Conservation (phyloP, 1,140 invertebrate species). For the Zaprionus camerounensis region DNA sequence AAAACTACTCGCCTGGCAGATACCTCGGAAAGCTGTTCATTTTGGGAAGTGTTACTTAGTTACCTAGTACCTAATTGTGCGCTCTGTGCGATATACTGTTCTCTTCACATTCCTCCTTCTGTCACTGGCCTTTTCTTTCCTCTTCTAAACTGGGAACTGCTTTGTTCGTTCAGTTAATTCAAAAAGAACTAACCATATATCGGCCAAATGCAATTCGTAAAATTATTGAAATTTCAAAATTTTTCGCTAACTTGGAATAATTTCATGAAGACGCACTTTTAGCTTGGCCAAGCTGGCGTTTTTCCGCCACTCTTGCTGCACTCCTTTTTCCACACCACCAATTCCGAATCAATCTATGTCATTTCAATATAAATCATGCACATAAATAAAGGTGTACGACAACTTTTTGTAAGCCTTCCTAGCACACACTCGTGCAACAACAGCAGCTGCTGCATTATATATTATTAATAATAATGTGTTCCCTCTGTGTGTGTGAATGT, state of each 20-base stretch:
- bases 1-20: too few relatives aligned
- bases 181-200: too few relatives aligned
- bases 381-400: conserved; percentile 62
- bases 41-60: too few relatives aligned
- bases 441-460: conserved; percentile 65
- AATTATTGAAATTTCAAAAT: not conserved
- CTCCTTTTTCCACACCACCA: conserved; percentile 67
- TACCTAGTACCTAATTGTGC: too few relatives aligned
- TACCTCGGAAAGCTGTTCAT: too few relatives aligned
- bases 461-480: conserved; percentile 62
- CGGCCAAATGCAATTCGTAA: too few relatives aligned
- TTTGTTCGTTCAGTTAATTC: too few relatives aligned
- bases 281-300: not conserved
- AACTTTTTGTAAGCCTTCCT: conserved; percentile 40
- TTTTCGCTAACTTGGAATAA: not conserved
- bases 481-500: conserved; percentile 12
- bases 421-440: conserved; percentile 25
- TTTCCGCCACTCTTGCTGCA: conserved; percentile 28
- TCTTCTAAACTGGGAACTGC: too few relatives aligned
- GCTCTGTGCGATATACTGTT: too few relatives aligned
- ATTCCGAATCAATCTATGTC: conserved; percentile 70
- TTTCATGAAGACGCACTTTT: not conserved
- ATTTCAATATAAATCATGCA: conserved; percentile 67
- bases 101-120: too few relatives aligned
- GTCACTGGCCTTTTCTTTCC: too few relatives aligned